phyloP scores from a whole-genome alignment of 2,888 invertebrate genomes.

The Protophormia terraenovae region DNA sequence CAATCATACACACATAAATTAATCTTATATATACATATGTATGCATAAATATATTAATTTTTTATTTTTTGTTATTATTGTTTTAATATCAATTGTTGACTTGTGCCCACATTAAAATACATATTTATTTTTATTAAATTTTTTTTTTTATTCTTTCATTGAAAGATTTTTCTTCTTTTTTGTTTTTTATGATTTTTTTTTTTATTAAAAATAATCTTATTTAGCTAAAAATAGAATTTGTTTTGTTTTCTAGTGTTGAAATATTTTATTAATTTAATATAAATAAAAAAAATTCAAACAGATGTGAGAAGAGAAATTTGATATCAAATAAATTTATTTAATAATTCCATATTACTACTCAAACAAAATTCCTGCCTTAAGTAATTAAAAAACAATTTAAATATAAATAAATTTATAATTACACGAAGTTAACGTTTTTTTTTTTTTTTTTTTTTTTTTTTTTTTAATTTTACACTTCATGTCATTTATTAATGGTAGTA shows the following conservation, averaged over 20 bases:
- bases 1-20: slow-evolving; percentile 40
- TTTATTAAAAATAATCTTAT: slow-evolving; percentile 50
- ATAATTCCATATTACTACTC: not conserved
- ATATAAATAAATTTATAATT: slow-evolving; percentile 2
- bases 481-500: not conserved
- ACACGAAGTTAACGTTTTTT: too few relatives aligned
- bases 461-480: not conserved
- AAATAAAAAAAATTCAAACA: not conserved
- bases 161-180: slow-evolving; percentile 12
- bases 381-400: slow-evolving; percentile 19
- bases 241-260: slow-evolving; percentile 20
- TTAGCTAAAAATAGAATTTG: slow-evolving; percentile 56
- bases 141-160: slow-evolving; percentile 16
- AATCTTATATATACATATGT: slow-evolving; percentile 21
- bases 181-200: slow-evolving; percentile 25
- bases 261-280: not conserved
- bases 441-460: too few relatives aligned
- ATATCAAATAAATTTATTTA: too few relatives aligned
- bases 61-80: slow-evolving; percentile 2
- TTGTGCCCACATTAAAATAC: slow-evolving; percentile 52
- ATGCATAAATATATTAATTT: slow-evolving; percentile 2
- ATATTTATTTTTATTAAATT: not conserved
- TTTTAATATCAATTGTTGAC: slow-evolving; percentile 53
- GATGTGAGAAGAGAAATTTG: not conserved
- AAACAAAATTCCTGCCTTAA: not conserved